Evolutionary conservation across 2,797 vertebrate species (phyloP), one percentile per base, ranked within the genome.

Genomic region (Coccyzus lansbergi): DNA sequence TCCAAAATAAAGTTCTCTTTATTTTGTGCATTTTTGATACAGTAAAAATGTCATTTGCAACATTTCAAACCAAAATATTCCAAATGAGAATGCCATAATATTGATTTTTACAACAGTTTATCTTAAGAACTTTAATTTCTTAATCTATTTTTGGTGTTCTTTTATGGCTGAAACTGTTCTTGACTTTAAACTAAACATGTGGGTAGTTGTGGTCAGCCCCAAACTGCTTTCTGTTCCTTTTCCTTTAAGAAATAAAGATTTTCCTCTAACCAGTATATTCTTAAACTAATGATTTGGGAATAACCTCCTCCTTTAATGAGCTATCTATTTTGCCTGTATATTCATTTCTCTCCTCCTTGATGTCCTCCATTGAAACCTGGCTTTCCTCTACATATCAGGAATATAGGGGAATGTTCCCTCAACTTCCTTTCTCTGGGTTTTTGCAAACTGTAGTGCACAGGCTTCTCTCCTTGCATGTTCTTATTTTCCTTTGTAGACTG

Each of bases 401-500:
- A 83, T 51, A 78, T 29, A 58, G 4, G 46, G 75, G 92, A 90
- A 88, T 94, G 71, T 74, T 90, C 74, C 84, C 65, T 68, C 86
- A 90, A 95, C 83, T 93, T 94, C 44, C 12, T 85, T 87, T 71
- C 75, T 80, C 70, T 2, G 0, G 69, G 26, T 91, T 83, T 9
- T 83, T 80, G 75, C n/a, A 48, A 88, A 86, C 86, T 71, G 53
- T 58, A 85, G 46, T 65, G 22, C 1, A 4, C 68, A 90, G 81
- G 88, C 92, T 96, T 92, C 40, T 75, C 53, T 91, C 81, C 65
- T 90, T 78, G 89, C 46, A 25, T 92, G 79, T 96, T 90, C 91
- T 96, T 96, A 79, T 93, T 95, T 95, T 93, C 75, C 88, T 95
- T 93, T 95, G 88, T 86, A 95, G 69, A 78, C 82, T 72, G 91